phyloP scores from a whole-genome alignment of 2,113 vertebrate genomes.

The Nanorana parkeri region DNA sequence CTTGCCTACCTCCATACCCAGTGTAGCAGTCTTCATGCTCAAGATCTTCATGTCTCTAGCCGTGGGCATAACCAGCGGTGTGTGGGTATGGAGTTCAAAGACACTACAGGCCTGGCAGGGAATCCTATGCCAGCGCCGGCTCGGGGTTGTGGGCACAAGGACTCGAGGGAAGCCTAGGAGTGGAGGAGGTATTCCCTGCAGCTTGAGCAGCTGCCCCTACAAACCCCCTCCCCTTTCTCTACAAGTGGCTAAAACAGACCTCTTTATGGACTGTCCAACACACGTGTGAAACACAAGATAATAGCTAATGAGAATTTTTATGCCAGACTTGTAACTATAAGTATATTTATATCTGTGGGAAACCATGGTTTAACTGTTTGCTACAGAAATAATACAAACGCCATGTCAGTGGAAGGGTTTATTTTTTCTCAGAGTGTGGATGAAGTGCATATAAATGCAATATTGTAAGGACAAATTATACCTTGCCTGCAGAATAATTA shows the following conservation, averaged over 20 bases:
- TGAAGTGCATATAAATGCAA: background rate
- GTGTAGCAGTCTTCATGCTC: constrained; percentile 95
- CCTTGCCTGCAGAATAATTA: background rate
- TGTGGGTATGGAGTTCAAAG: constrained; percentile 99
- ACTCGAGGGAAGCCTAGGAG: constrained; percentile 86
- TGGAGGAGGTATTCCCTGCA: constrained; percentile 79
- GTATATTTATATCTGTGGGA: constrained; percentile 25
- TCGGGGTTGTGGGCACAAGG: constrained; percentile 76
- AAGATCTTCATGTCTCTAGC: constrained; percentile 99
- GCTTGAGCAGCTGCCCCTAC: constrained; percentile 88
- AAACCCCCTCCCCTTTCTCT: constrained; percentile 88
- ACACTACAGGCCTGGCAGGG: constrained; percentile 97
- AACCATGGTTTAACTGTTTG: background rate
- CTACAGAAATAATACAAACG: background rate
- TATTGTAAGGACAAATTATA: background rate
- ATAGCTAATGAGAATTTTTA: constrained; percentile 51
- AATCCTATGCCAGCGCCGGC: constrained; percentile 86
- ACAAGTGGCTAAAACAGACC: constrained; percentile 93
- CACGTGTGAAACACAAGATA: constrained; percentile 75
- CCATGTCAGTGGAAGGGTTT: background rate
- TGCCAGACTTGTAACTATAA: background rate
- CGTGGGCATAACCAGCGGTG: constrained; percentile 97
- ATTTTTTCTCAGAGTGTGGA: background rate
- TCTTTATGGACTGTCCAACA: constrained; percentile 89
- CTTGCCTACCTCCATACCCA: constrained; percentile 87